Base-by-base conservation (phyloP, 2,888 invertebrate species). In the Tenthredo livida region DNA sequence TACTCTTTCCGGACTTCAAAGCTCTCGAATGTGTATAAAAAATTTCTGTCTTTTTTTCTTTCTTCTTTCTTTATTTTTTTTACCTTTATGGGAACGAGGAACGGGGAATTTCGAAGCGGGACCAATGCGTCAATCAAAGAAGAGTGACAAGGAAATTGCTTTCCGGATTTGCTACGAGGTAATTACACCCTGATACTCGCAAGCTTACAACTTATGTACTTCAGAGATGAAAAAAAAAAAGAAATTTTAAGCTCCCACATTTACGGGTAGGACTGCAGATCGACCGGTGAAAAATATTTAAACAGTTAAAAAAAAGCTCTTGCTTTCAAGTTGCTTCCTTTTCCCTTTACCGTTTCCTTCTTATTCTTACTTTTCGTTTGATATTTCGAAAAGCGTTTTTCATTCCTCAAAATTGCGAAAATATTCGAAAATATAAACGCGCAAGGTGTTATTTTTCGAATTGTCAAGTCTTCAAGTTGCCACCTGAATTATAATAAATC, bases 1-100 rank as follows among this genome's bases (percentile, higher is more conserved):
- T 50, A 54, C 50, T 77, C 77, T 77, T 77, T 50, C 50, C 29
- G 40, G 77, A 77, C 77, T 77, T 77, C 50, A 77, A 77, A 77
- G 77, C 77, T 54, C 54, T 12, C 33, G 50, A 25, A 77, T 77
- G 29, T 54, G 54, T 29, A 77, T 50, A 29, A 54, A 77, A 77
- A 54, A 29, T 17, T 50, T 47, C 4, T 15, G 29, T 54, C 7
- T 54, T 2, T 1, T 61, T 61, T 61, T 61, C 29, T 29, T 29
- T 33, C 4, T 33, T 33, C 4, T 33, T 33, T 33, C 4, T 25
- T 61, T 61, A 12, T 25, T 15, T 47, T 12, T 47, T 47, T 47
- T 15, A 21, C 61, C 25, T 21, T 77, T 2, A 21, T 29, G 40
- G 43, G 2, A 21, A 77, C 33, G 17, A 4, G 29, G n/a, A 54